Percentiles rank a stretch among this genome's conserved stretches.
These are phyloP conservation scores for Istiophorus platypterus DNA, from an alignment of 2,113 vertebrate genomes.

Conservation along the genomic window DNA sequence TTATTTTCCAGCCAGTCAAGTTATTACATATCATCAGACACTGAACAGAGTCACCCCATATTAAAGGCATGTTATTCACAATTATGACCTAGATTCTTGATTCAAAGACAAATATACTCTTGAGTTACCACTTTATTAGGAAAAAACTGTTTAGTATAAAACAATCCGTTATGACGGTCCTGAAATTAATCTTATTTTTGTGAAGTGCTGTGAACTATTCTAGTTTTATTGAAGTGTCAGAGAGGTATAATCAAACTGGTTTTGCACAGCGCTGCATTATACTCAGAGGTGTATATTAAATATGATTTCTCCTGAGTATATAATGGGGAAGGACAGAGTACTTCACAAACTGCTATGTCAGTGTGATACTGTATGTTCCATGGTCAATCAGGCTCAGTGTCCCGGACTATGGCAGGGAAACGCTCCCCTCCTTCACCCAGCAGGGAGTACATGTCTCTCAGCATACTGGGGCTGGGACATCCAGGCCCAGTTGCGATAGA, in stretches of 20 bases:
- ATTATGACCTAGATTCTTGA: not conserved
- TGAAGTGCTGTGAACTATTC: not conserved
- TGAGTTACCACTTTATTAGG: constrained; percentile 6
- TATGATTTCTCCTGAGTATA: not conserved
- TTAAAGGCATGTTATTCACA: not conserved
- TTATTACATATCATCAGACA: not conserved
- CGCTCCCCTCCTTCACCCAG: constrained; percentile 87
- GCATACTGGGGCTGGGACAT: constrained; percentile 59
- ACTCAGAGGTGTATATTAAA: not conserved
- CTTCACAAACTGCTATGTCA: not conserved
- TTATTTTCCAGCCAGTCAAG: not conserved
- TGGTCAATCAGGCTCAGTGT: constrained; percentile 82
- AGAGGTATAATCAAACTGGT: not conserved
- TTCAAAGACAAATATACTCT: not conserved
- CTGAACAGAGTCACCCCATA: not conserved
- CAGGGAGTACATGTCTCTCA: constrained; percentile 87
- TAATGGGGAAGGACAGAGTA: not conserved
- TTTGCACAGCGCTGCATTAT: not conserved
- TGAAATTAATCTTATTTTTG: not conserved
- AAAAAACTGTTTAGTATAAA: not conserved
- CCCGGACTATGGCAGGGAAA: constrained; percentile 89
- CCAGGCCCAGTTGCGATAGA: constrained; percentile 47
- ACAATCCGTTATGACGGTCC: not conserved
- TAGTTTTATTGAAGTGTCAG: constrained; percentile 9
- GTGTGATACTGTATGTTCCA: constrained; percentile 7